Evolutionary conservation across 1,140 invertebrate genomes (phyloP), one percentile per base, ranked within the genome.

Genomic region (Alviniconcha marisindica): DNA sequence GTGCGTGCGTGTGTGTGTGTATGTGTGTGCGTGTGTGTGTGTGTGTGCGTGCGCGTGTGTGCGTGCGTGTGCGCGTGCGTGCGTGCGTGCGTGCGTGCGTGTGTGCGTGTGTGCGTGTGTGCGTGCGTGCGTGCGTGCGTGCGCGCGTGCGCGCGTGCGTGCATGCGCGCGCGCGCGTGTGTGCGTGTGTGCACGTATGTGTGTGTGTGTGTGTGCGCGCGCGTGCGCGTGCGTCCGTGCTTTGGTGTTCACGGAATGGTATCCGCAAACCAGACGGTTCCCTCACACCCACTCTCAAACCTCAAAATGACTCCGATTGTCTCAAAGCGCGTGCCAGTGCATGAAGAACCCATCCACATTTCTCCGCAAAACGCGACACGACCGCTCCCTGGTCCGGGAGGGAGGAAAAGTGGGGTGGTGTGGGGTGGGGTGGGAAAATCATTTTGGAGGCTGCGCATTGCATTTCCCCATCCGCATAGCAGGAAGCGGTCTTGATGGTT

Each of bases 131-230:
- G 60, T 66, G 60, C 28, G 60, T 66, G 60, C 28, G 60, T 66
- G 60, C 28, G 60, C 28, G 60, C 28, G 60, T 66, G 60, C 28
- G 60, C 28, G 60, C 28, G 60, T 66, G 60, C 28, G 60, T 66
- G 60, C 28, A n/a, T 66, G 60, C n/a, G 60, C 28, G 1, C n/a
- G 60, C 28, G 60, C n/a, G 60, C 60, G 60, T 66, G 60, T 66
- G 60, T 74, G 71, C 38, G 71, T 74, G 71, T 74, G 33, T 74
- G 71, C 38, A 14, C 0, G 71, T 44, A 33, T 74, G 71, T 44
- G 33, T 74, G 40, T 44, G 33, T 74, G 71, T 4, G 71, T 2
- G 71, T 74, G 21, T 69, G 63, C 28, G 21, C 28, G 18, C 28
- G 18, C 28, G 63, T 21, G 21, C 28, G 63, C 10, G 21, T 69